Evolutionary conservation across 2,888 invertebrate species (phyloP).

Genomic region (Macropis europaea): DNA sequence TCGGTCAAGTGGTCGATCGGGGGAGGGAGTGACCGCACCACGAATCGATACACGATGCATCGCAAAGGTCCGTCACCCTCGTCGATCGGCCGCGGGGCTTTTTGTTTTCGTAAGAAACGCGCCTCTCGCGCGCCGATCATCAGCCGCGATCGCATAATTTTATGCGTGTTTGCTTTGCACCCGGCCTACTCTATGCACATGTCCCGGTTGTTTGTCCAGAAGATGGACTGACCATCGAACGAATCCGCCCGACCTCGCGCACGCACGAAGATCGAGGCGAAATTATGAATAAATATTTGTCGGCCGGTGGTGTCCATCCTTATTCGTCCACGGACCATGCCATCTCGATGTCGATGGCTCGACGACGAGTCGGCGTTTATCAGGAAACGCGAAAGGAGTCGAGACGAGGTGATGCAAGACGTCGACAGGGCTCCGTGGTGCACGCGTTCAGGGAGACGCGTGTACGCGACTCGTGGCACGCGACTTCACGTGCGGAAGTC

Average conservation of each 20-base stretch:
- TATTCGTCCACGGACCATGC: no score
- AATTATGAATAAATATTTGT: constrained; percentile 70
- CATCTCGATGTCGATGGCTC: no score
- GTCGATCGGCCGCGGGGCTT: constrained; percentile 9
- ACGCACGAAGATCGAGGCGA: constrained; percentile 43
- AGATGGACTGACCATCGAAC: constrained; percentile 62
- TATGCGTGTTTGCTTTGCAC: constrained; percentile 72
- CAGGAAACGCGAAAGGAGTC: no score
- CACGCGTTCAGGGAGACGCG: constrained; percentile 31
- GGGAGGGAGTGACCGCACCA: constrained; percentile 68
- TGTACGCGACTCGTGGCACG: constrained; percentile 66
- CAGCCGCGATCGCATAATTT: constrained; percentile 57
- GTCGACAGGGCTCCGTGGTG: no score
- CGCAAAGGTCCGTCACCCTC: constrained; percentile 12
- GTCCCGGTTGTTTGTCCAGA: constrained; percentile 71
- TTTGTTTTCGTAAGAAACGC: constrained; percentile 67
- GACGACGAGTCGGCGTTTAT: no score
- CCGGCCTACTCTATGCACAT: no score
- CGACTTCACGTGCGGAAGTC: constrained; percentile 74
- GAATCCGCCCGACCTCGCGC: constrained; percentile 57
- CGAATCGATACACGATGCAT: constrained; percentile 36
- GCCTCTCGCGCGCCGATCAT: neutral
- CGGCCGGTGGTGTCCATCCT: no score
- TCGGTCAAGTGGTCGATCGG: constrained; percentile 65
- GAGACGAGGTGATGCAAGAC: no score